A percentile compares a stretch with the other conserved stretches of the same genome.
phyloP scores from a whole-genome alignment of 30 jellyfish, hydroid and myxozoan species.

The Nemopilema nomurai region DNA sequence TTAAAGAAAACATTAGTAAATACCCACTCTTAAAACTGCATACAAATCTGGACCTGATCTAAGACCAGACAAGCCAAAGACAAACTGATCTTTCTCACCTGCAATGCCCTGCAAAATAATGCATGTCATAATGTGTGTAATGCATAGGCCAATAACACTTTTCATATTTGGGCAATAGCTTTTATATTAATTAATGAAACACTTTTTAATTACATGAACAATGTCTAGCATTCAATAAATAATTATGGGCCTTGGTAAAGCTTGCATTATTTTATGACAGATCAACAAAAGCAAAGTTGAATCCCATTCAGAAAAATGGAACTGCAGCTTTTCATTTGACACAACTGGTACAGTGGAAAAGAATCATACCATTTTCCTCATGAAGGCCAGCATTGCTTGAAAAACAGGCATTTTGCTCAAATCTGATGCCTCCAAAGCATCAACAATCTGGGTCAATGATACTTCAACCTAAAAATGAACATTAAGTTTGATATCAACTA shows the following conservation, averaged over 20 bases:
- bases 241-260: too few relatives aligned
- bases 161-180: too few relatives aligned
- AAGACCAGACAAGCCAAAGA: conserved; percentile 40
- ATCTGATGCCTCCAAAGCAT: conserved; percentile 50
- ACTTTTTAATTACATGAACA: too few relatives aligned
- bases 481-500: too few relatives aligned
- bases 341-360: not conserved
- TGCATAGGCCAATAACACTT: too few relatives aligned
- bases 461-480: too few relatives aligned
- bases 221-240: too few relatives aligned
- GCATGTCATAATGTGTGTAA: too few relatives aligned
- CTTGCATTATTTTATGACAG: too few relatives aligned
- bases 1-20: not conserved
- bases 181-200: too few relatives aligned
- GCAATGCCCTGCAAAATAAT: conserved; percentile 55
- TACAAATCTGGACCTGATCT: conserved; percentile 67
- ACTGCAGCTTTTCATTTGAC: not conserved
- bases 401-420: conserved; percentile 28
- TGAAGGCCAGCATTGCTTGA: conserved; percentile 72
- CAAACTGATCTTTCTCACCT: conserved; percentile 64
- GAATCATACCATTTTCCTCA: conserved; percentile 53
- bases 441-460: conserved; percentile 47
- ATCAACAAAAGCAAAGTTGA: too few relatives aligned
- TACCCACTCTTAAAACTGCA: conserved; percentile 64
- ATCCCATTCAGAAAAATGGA: not conserved